Conservation (phyloP, 2,113 vertebrate genomes). For the Recurvirostra avosetta region DNA sequence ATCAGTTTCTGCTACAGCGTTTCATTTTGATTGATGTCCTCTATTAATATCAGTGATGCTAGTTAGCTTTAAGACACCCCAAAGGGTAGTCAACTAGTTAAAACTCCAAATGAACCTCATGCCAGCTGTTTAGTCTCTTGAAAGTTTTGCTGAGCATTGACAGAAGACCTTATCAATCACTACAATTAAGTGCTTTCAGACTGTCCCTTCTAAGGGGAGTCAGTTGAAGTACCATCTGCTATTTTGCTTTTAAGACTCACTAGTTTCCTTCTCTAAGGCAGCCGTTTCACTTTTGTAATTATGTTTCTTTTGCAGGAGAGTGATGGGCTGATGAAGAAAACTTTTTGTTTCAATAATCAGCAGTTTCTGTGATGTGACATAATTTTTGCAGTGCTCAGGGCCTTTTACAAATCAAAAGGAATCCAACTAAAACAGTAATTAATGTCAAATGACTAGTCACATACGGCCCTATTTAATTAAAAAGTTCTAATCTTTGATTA, state of each 20-base stretch:
- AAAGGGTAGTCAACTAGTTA: conserved; percentile 49
- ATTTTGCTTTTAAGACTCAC: conserved; percentile 54
- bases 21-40: conserved; percentile 60
- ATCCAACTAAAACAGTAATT: conserved; percentile 78
- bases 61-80: conserved; percentile 61
- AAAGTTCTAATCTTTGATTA: conserved; percentile 81
- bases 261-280: conserved; percentile 49
- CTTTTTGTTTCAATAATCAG: conserved; percentile 74
- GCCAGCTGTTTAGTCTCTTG: conserved; percentile 56
- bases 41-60: conserved; percentile 40
- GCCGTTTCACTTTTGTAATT: conserved; percentile 59
- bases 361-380: conserved; percentile 64
- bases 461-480: conserved; percentile 77
- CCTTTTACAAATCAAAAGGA: conserved; percentile 76
- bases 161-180: conserved; percentile 71
- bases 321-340: conserved; percentile 65
- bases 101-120: conserved; percentile 32
- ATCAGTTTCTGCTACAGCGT: conserved; percentile 38
- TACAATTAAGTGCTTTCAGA: conserved; percentile 67
- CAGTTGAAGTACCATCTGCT: conserved; percentile 68
- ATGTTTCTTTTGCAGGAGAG: conserved; percentile 47
- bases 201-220: conserved; percentile 62
- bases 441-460: conserved; percentile 77
- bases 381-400: conserved; percentile 69
- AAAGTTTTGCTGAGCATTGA: conserved; percentile 62